Evolutionary conservation across 2,888 invertebrate genomes (phyloP).

Genomic region (Chrysomela aeneicollis): DNA sequence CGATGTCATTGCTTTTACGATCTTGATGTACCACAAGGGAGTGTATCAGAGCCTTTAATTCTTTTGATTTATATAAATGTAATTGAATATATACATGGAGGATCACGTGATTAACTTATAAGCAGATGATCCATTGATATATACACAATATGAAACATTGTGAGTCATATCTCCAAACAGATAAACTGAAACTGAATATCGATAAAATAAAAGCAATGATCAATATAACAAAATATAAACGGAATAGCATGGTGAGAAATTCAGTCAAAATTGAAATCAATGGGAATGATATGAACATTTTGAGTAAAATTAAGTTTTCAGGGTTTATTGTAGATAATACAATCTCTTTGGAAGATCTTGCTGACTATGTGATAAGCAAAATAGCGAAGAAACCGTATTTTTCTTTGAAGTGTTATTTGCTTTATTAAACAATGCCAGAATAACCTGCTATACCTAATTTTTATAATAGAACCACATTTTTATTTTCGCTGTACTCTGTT

Average conservation of each 20-base stretch:
- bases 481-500: too few species aligned
- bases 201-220: slow-evolving; percentile 7
- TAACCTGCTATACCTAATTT: too few species aligned
- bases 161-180: slow-evolving; percentile 6
- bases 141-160: slow-evolving; percentile 5
- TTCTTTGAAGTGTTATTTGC: too few species aligned
- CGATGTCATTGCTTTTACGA: too few species aligned
- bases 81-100: neutral
- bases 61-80: slow-evolving; percentile 14
- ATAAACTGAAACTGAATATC: slow-evolving; percentile 16
- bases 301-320: neutral
- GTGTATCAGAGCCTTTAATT: slow-evolving; percentile 1
- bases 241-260: neutral
- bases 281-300: too few species aligned
- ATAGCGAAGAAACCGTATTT: neutral
- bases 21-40: slow-evolving; percentile 15
- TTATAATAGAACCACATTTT: too few species aligned
- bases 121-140: slow-evolving; percentile 5
- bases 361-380: neutral
- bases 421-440: too few species aligned
- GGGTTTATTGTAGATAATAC: slow-evolving; percentile 1
- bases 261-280: neutral
- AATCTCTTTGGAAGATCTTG: neutral
- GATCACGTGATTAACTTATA: slow-evolving; percentile 10
- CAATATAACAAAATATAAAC: neutral